Evolutionary conservation across 2,797 vertebrate species (phyloP).

Genomic region (Silurus aristotelis): DNA sequence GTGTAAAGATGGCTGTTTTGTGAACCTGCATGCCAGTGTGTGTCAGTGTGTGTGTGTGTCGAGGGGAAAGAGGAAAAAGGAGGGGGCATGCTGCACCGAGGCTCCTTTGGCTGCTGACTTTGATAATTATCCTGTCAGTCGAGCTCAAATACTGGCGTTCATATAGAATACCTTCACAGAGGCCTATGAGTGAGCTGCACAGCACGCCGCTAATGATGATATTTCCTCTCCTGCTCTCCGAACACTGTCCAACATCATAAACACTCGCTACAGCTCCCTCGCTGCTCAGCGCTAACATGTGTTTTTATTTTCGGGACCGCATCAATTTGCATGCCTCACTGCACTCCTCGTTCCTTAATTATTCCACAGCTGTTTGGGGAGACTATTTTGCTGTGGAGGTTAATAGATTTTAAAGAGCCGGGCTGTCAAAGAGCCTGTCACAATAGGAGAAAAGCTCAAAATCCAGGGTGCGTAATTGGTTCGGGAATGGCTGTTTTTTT

Average conservation of each 20-base stretch:
- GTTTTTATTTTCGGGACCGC: constrained; percentile 70
- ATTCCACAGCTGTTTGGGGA: constrained; percentile 61
- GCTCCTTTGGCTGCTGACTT: constrained; percentile 46
- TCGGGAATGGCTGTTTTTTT: constrained; percentile 46
- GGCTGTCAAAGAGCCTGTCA: constrained; percentile 71
- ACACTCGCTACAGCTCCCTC: constrained; percentile 62
- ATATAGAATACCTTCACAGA: constrained; percentile 61
- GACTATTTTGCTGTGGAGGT: constrained; percentile 53
- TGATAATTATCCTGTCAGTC: constrained; percentile 70
- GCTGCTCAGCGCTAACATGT: constrained; percentile 70
- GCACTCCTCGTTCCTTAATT: constrained; percentile 64
- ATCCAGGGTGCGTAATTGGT: constrained; percentile 52
- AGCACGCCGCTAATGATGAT: constrained; percentile 71
- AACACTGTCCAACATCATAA: constrained; percentile 68
- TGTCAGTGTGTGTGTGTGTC: constrained; percentile 11
- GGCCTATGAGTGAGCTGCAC: constrained; percentile 61
- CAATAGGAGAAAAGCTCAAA: constrained; percentile 63
- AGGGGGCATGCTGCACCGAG: constrained; percentile 35
- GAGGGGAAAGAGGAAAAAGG: constrained; percentile 33
- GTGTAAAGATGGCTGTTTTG: constrained; percentile 12
- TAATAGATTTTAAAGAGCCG: constrained; percentile 61
- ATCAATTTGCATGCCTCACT: constrained; percentile 68
- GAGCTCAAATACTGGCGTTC: constrained; percentile 67
- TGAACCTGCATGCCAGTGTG: constrained; percentile 17
- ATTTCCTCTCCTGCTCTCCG: constrained; percentile 65